These are phyloP conservation scores for Julus scanicus DNA, from an alignment of 2,888 invertebrate genomes.

Conservation along the genomic window DNA sequence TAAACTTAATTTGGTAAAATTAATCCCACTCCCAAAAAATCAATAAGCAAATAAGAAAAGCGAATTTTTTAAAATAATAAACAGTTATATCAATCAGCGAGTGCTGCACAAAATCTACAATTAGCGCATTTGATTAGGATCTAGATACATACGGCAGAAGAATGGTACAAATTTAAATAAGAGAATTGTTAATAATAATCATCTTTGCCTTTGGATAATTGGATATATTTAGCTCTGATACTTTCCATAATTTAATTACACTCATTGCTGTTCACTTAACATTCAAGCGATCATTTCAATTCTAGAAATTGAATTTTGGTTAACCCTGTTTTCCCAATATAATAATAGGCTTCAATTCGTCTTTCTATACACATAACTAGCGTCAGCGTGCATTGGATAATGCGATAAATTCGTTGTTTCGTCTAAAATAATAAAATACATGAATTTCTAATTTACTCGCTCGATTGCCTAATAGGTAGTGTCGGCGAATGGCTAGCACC, in stretches of 20 bases:
- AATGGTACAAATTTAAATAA: neutral
- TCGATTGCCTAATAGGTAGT: neutral
- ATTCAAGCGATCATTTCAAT: slow-evolving; percentile 2
- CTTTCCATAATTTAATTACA: slow-evolving; percentile 28
- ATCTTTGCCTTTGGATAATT: slow-evolving; percentile 7
- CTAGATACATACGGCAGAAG: neutral
- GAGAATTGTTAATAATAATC: neutral
- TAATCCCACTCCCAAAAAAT: neutral
- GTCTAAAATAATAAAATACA: neutral
- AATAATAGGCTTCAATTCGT: slow-evolving; percentile 2
- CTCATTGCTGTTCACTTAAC: slow-evolving; percentile 4
- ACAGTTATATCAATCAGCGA: neutral
- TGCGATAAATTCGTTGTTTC: neutral
- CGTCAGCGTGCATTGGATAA: neutral
- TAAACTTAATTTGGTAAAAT: neutral
- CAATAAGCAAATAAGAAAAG: neutral
- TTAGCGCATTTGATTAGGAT: neutral
- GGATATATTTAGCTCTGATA: slow-evolving; percentile 17
- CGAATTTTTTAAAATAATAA: neutral
- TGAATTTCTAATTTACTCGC: neutral
- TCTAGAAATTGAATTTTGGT: slow-evolving; percentile 22
- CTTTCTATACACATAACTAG: neutral
- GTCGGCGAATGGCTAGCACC: neutral
- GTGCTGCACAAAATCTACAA: neutral
- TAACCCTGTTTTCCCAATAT: slow-evolving; percentile 9